Base-by-base conservation (phyloP, 1,140 invertebrate species). In the Sminthurides bifidus region DNA sequence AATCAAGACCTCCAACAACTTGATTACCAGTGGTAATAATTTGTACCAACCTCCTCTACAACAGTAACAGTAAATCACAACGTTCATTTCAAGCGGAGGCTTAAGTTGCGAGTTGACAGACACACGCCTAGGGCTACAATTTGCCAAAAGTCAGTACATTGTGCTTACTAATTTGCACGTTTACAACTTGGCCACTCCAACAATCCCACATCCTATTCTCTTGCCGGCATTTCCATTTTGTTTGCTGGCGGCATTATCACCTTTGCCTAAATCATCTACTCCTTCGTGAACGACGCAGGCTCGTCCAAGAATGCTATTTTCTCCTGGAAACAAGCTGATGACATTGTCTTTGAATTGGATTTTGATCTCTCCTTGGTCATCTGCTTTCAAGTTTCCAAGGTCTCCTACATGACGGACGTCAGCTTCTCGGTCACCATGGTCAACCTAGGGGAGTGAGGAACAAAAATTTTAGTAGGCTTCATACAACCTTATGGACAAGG, bases 161-260 rank as follows among this genome's bases (percentile, higher is more conserved):
- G n/a, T n/a, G n/a, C n/a, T n/a, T n/a, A n/a, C n/a, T n/a, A n/a
- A n/a, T n/a, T n/a, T n/a, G n/a, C n/a, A n/a, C n/a, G n/a, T n/a
- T n/a, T n/a, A n/a, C n/a, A n/a, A n/a, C 19, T 46, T 35, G 10
- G 43, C 27, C 50, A 51, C 27, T 21, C 58, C 69, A 29, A 79
- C 73, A 6, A 74, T 65, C 44, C 77, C 74, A 56, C 77, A 79
- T 15, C 72, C 76, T 2, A 77, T 52, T 19, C 72, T 60, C 15
- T 64, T 59, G 2, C 77, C 77, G 14, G 77, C 73, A 63, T 77
- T 76, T 6, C 78, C 78, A 15, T 73, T 78, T 49, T 64, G 69
- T 17, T 70, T 44, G 62, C 75, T 77, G 37, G 70, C 74, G n/a
- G 65, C 52, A 53, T 72, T 65, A 4, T 68, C 69, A 0, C 74